These are phyloP conservation scores for Ennomos fuscantarius DNA, from an alignment of 2,888 invertebrate species.

Conservation along the genomic window DNA sequence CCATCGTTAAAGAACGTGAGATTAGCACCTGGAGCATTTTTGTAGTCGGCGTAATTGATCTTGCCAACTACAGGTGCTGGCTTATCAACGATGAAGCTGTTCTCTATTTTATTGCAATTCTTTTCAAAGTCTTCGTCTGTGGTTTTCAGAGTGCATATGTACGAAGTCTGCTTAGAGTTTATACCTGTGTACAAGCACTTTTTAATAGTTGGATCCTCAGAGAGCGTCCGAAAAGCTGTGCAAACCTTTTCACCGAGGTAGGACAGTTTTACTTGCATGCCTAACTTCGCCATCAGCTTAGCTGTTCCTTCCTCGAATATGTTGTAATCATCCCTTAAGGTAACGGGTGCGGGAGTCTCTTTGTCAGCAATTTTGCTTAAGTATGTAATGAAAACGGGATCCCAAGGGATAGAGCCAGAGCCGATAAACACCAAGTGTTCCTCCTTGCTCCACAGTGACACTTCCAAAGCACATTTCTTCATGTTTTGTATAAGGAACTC, in stretches of 20 bases:
- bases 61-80: slow-evolving; percentile 44
- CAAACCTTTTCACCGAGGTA: slow-evolving; percentile 69
- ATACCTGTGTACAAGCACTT: slow-evolving; percentile 76
- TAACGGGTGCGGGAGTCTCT: slow-evolving; percentile 54
- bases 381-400: slow-evolving; percentile 61
- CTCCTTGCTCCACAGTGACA: slow-evolving; percentile 77
- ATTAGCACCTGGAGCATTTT: slow-evolving; percentile 73
- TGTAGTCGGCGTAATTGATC: slow-evolving; percentile 68
- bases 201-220: slow-evolving; percentile 69
- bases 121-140: slow-evolving; percentile 68
- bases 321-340: slow-evolving; percentile 72
- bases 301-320: slow-evolving; percentile 76
- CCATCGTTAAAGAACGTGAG: slow-evolving; percentile 69
- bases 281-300: slow-evolving; percentile 70
- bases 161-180: slow-evolving; percentile 75
- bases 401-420: slow-evolving; percentile 66
- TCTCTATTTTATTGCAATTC: slow-evolving; percentile 69
- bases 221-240: slow-evolving; percentile 71
- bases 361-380: slow-evolving; percentile 60
- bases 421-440: slow-evolving; percentile 70
- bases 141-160: slow-evolving; percentile 75
- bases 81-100: slow-evolving; percentile 59
- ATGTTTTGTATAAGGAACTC: slow-evolving; percentile 71
- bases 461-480: slow-evolving; percentile 65
- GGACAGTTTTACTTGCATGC: slow-evolving; percentile 70